Percentiles rank a stretch among this genome's conserved stretches.
These are phyloP conservation scores for Hyles euphorbiae DNA, from an alignment of 1,140 invertebrate species.

Conservation along the genomic window DNA sequence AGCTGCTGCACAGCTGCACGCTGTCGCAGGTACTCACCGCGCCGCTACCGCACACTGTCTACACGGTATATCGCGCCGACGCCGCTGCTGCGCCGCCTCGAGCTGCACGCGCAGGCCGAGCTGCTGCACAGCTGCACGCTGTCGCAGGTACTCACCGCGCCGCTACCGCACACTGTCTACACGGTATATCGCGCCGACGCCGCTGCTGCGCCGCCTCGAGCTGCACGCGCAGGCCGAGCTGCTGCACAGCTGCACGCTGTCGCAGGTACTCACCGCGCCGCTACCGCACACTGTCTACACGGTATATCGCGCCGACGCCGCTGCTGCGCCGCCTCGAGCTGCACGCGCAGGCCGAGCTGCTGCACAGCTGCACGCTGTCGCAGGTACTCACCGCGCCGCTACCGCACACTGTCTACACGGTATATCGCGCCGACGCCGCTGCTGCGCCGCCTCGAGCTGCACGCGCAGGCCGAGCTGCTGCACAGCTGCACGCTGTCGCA, in stretches of 20 bases:
- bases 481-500: constrained; percentile 85
- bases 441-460: constrained; percentile 79
- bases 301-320: constrained; percentile 73
- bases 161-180: too few relatives aligned
- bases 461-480: constrained; percentile 83
- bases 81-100: constrained; percentile 77
- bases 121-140: constrained; percentile 84
- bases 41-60: too few relatives aligned
- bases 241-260: constrained; percentile 83
- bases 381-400: constrained; percentile 75
- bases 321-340: constrained; percentile 79
- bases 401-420: too few relatives aligned
- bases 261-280: constrained; percentile 77
- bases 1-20: constrained; percentile 83
- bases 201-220: constrained; percentile 78
- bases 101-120: constrained; percentile 84
- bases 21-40: constrained; percentile 80
- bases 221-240: constrained; percentile 84
- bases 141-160: constrained; percentile 78
- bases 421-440: constrained; percentile 76
- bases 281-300: too few relatives aligned
- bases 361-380: constrained; percentile 84
- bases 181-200: constrained; percentile 71
- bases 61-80: constrained; percentile 70
- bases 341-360: constrained; percentile 83